Evolutionary conservation across 2,888 invertebrate genomes (phyloP), one percentile per base, ranked within the genome.

Genomic region (Ormia ochracea): DNA sequence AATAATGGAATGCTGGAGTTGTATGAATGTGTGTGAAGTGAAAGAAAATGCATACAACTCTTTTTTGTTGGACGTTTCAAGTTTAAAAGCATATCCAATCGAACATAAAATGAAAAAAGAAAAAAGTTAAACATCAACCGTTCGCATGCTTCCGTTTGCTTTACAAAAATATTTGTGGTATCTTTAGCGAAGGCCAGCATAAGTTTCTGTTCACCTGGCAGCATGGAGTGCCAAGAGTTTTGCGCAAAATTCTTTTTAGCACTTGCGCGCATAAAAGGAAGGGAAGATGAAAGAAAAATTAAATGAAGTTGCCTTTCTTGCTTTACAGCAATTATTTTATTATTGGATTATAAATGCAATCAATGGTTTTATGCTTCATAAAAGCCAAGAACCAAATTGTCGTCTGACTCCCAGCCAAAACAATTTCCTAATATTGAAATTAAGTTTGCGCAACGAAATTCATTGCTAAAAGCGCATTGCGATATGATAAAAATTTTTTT

Each of bases 221-320:
- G 82, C 78, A 86, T 88, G 88, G 89, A 89, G 89, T 89, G 86
- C 88, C 89, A 89, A 86, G 89, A 88, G 86, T 85, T 87, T 87
- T 86, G 86, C 88, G 88, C 88, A 86, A 87, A 89, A 87, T 86
- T 86, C 83, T 84, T 82, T 82, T 83, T 79, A 83, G 78, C 70
- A 82, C 79, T 78, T 74, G 76, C 80, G 76, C 80, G 81, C 70
- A 61, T 52, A 23, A 26, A n/a, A n/a, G n/a, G n/a, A n/a, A n/a
- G n/a, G n/a, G n/a, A n/a, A n/a, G n/a, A n/a, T n/a, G n/a, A 31
- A 28, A 36, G 36, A 17, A 17, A 41, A 41, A 41, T 6, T 10
- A 17, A 7, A 17, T 41, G 9, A 9, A 3, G 10, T 10, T 36
- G 33, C 10, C 12, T 10, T 48, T 3, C 12, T 12, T 23, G 12